These are phyloP conservation scores for Oreotrochilus melanogaster DNA, from an alignment of 2,113 vertebrate genomes.

Conservation along the genomic window DNA sequence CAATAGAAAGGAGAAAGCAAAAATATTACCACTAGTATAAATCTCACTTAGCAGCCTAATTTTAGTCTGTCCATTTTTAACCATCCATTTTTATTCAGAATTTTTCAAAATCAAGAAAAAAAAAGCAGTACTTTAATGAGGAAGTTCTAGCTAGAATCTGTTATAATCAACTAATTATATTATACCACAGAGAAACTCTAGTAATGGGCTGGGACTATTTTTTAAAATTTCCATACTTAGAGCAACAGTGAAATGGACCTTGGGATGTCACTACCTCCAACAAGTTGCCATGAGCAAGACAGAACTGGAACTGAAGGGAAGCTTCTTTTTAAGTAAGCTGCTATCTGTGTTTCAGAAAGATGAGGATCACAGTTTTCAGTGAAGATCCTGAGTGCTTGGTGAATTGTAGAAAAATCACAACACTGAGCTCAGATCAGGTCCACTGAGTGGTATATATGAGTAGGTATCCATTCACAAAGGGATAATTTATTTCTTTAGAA, in stretches of 20 bases:
- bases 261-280: not conserved
- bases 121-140: not conserved
- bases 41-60: not conserved
- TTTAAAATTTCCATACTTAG: not conserved
- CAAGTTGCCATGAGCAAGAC: accelerated
- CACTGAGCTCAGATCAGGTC: not conserved
- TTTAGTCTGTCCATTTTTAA: not conserved
- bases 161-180: not conserved
- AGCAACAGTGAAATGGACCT: not conserved
- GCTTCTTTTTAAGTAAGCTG: not conserved
- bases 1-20: not conserved
- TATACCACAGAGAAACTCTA: not conserved
- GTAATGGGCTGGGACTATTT: not conserved
- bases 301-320: not conserved
- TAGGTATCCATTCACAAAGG: not conserved
- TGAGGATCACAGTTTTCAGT: not conserved
- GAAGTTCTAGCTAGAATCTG: not conserved
- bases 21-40: not conserved
- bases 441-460: not conserved
- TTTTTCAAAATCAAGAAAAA: not conserved
- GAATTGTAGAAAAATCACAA: not conserved
- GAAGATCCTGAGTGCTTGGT: not conserved
- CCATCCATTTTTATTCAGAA: not conserved
- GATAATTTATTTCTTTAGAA: not conserved
- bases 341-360: not conserved